Percentiles rank a stretch among this genome's conserved stretches.
Conservation (phyloP, 2,888 invertebrate genomes). For the Drepana falcataria region DNA sequence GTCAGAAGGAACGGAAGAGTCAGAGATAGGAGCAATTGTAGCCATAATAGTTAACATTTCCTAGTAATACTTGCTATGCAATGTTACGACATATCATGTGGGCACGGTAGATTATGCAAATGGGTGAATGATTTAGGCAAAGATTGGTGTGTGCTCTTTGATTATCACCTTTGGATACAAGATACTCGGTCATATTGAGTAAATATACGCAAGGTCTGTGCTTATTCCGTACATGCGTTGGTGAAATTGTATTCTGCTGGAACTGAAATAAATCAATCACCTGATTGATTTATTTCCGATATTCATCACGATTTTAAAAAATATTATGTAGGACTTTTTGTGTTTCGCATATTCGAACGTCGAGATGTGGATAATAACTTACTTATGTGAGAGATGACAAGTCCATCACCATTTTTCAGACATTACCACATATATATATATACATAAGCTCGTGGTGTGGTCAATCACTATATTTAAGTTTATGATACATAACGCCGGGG, state of each 20-base stretch:
- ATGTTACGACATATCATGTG: not conserved
- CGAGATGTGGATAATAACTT: too few species aligned
- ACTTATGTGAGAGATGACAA: too few species aligned
- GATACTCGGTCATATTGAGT: conserved; percentile 12
- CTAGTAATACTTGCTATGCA: not conserved
- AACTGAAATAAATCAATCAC: not conserved
- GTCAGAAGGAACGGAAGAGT: too few species aligned
- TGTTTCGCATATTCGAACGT: too few species aligned
- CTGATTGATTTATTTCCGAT: not conserved
- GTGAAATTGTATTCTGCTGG: conserved; percentile 11
- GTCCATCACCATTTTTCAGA: too few species aligned
- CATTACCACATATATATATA: too few species aligned
- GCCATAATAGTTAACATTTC: not conserved
- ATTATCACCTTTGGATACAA: conserved; percentile 21
- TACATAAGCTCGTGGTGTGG: too few species aligned
- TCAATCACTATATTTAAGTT: too few species aligned
- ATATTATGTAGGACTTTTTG: too few species aligned
- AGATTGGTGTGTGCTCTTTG: conserved; percentile 23
- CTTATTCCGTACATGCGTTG: not conserved
- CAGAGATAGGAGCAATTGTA: too few species aligned
- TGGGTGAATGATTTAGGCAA: conserved; percentile 20
- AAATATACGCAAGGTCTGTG: conserved; percentile 15
- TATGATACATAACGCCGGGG: too few species aligned
- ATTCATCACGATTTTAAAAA: too few species aligned
- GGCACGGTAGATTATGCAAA: conserved; percentile 9